Conservation (phyloP, 1,140 invertebrate genomes). For the Drosophila yakuba region DNA sequence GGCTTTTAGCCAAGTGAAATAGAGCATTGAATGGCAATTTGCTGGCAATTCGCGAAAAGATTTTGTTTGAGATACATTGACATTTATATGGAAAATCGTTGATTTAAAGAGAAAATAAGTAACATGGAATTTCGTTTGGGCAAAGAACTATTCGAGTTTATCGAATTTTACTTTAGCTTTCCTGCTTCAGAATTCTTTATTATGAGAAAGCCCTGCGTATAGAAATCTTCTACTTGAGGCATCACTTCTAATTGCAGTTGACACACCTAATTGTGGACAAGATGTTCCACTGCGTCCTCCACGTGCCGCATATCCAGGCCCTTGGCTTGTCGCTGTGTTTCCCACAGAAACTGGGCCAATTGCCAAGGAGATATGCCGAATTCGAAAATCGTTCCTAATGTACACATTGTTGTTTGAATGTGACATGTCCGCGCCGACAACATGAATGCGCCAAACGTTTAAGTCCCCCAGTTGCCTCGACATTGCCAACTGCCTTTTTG, state of each 20-base stretch:
- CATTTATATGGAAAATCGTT: neutral
- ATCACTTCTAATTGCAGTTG: slow-evolving; percentile 45
- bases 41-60: neutral
- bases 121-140: neutral
- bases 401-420: slow-evolving; percentile 36
- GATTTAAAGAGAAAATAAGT: neutral
- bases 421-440: slow-evolving; percentile 71
- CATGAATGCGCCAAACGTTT: slow-evolving; percentile 77
- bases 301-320: slow-evolving; percentile 40
- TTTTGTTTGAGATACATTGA: neutral
- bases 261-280: slow-evolving; percentile 58
- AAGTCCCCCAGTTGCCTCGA: slow-evolving; percentile 54
- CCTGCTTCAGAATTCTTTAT: neutral
- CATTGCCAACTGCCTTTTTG: slow-evolving; percentile 53
- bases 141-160: no score
- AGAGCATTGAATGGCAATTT: slow-evolving; percentile 8
- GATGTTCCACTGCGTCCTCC: slow-evolving; percentile 13
- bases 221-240: neutral
- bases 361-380: slow-evolving; percentile 58
- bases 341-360: slow-evolving; percentile 62
- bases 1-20: slow-evolving; percentile 57
- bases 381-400: slow-evolving; percentile 49
- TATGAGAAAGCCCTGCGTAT: neutral
- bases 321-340: slow-evolving; percentile 27
- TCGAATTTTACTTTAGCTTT: neutral